Evolutionary conservation across 2,888 invertebrate genomes (phyloP), one percentile per base, ranked within the genome.

Genomic region (Archips xylosteana): DNA sequence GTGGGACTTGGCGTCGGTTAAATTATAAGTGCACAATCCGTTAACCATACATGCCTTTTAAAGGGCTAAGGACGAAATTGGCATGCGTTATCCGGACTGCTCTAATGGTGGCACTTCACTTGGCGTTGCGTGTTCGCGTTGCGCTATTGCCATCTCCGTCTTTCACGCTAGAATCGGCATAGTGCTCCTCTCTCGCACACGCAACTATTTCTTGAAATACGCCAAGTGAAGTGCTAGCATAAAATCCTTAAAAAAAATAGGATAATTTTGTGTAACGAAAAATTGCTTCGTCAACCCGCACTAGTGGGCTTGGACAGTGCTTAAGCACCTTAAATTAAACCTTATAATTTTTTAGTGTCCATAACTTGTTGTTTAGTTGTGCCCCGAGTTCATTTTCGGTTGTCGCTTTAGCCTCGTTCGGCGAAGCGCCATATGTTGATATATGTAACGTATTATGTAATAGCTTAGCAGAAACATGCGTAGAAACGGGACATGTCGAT

Each of bases 401-500:
- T 47, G 13, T 13, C 8, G 32, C 39, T 42, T 0, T 63, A 70
- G 72, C 54, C 69, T 67, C 67, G 23, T 15, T 32, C 42, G 62
- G 54, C 12, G 32, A 15, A 12, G 51, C 36, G 49, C 8, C 3
- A 5, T 49, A 9, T 23, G 57, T 8, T 60, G 36, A 60, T 60
- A 60, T 60, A 60, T 54, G 54, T 54, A 54, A 54, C 9, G 13
- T 9, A 23, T 54, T 54, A 60, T 36, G 54, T 60, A 57, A 12
- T 6, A n/a, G 64, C 47, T 64, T 81, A 92, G 86, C 93, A 93
- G 84, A 94, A 93, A 83, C 93, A 93, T 79, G 92, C 91, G 88
- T 92, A 92, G 77, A 92, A 85, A 77, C 88, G 86, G 74, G 92
- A 92, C 87, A 92, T 79, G 82, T 92, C 92, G 74, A 92, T 79